Evolutionary conservation across 2,113 vertebrate genomes (phyloP).

Genomic region (Zosterops japonicus): DNA sequence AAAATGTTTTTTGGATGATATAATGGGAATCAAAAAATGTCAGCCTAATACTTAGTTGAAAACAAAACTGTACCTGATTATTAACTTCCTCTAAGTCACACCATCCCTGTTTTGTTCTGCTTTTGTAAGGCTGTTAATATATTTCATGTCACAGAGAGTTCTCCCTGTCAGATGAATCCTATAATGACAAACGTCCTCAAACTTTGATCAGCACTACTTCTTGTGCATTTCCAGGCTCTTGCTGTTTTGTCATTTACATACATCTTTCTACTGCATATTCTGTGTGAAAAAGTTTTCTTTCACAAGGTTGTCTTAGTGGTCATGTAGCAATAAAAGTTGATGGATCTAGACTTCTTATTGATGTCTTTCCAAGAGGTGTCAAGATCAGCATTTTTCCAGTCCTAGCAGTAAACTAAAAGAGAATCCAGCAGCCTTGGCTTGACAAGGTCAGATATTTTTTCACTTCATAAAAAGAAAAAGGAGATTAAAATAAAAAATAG

Average conservation of each 20-base stretch:
- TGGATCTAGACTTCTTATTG: neutral
- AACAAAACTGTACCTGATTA: neutral
- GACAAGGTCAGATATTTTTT: constrained; percentile 36
- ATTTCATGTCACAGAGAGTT: neutral
- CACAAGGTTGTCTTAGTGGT: neutral
- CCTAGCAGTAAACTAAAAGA: neutral
- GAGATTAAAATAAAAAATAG: neutral
- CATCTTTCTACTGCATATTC: neutral
- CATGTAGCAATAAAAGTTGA: neutral
- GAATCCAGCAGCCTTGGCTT: constrained; percentile 4
- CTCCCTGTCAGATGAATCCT: neutral
- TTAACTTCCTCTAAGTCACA: neutral
- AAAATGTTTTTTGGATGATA: neutral
- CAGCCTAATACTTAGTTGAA: neutral
- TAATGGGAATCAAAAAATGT: neutral
- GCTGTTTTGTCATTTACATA: neutral
- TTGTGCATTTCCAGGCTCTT: neutral
- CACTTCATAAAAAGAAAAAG: neutral
- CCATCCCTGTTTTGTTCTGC: neutral
- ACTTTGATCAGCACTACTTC: neutral
- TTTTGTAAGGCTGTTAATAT: neutral
- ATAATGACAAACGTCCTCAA: neutral
- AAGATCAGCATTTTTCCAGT: neutral
- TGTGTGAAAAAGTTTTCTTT: neutral
- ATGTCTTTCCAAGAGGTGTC: neutral